phyloP scores from a whole-genome alignment of 2,113 vertebrate genomes.

The Hepsetus odoe region DNA sequence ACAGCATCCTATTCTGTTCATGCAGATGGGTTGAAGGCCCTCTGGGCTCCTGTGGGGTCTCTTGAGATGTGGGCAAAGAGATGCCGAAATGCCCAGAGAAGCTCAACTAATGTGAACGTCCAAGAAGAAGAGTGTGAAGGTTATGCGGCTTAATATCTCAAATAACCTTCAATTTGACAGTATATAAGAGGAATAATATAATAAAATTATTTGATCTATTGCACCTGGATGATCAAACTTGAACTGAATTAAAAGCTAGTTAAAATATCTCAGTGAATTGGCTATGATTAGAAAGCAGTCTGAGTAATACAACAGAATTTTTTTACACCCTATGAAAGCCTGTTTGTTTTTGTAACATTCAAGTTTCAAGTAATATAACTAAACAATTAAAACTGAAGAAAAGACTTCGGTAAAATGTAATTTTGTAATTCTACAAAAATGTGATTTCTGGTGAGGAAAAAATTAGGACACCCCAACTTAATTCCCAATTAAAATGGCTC shows the following conservation, averaged over 20 bases:
- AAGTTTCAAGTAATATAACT: no score
- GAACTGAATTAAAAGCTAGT: no score
- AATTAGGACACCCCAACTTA: no score
- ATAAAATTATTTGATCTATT: neutral
- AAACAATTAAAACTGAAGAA: no score
- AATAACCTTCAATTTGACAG: neutral
- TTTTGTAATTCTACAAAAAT: no score
- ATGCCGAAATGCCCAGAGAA: neutral
- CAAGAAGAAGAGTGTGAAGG: neutral
- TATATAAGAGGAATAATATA: neutral
- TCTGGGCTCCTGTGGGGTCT: neutral
- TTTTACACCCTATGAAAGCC: no score
- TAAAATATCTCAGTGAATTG: neutral
- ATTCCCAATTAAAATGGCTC: no score
- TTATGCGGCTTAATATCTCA: neutral
- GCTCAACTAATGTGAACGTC: neutral
- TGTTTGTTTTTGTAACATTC: no score
- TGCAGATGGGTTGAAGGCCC: neutral
- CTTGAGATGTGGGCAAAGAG: neutral
- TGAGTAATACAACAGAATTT: no score
- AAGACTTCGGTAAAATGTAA: no score
- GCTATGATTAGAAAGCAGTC: neutral
- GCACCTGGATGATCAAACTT: neutral
- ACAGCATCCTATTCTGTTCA: constrained; percentile 21
- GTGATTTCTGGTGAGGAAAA: no score